Evolutionary conservation across 2,888 invertebrate genomes (phyloP).

Genomic region (Pantelozetes paolii): DNA sequence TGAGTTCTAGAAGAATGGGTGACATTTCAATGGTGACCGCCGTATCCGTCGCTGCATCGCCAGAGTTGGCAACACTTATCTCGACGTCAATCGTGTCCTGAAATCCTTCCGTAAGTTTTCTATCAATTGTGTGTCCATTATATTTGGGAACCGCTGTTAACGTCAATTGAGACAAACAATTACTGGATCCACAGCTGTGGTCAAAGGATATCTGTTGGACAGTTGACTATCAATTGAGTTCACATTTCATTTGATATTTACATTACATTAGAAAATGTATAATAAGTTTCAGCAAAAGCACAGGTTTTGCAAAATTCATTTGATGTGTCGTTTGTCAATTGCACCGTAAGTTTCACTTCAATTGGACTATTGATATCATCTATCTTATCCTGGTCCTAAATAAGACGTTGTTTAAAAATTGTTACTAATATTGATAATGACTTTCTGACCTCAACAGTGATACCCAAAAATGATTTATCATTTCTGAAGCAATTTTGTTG

Average conservation of each 20-base stretch:
- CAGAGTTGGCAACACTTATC: background rate
- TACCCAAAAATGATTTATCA: background rate
- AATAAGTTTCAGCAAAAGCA: background rate
- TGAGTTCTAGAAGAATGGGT: conserved; percentile 2
- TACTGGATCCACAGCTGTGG: background rate
- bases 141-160: conserved; percentile 17
- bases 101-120: conserved; percentile 16
- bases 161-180: conserved; percentile 3
- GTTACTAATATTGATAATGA: no score
- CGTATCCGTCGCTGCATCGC: conserved; percentile 32
- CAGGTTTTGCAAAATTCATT: conserved; percentile 26
- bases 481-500: background rate
- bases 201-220: background rate
- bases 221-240: no score
- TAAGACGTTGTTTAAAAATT: no score
- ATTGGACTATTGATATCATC: background rate
- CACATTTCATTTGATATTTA: no score
- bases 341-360: conserved; percentile 6
- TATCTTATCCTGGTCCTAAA: no score
- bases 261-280: no score
- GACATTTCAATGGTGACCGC: background rate
- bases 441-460: no score
- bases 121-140: background rate
- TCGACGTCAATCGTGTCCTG: conserved; percentile 17
- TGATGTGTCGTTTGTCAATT: background rate